Conservation (phyloP, 2,797 vertebrate species). For the Eospalax fontanierii region DNA sequence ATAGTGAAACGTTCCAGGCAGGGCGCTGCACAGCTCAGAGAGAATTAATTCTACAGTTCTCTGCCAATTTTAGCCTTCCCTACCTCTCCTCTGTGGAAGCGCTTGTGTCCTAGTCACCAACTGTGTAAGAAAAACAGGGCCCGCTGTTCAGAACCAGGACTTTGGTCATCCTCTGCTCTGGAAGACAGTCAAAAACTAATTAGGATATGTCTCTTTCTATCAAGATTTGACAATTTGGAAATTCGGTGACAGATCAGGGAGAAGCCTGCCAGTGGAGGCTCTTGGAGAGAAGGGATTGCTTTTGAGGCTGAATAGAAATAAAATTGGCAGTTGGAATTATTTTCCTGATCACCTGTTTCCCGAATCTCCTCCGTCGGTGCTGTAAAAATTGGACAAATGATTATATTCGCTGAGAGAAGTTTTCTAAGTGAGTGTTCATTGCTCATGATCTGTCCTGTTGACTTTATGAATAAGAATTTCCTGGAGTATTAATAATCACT, state of each 20-base stretch:
- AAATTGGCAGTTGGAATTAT: neutral
- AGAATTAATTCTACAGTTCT: constrained; percentile 63
- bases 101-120: constrained; percentile 23
- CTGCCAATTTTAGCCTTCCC: neutral
- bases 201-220: neutral
- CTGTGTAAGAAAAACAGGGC: neutral
- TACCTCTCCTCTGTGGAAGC: neutral
- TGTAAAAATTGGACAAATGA: constrained; percentile 9
- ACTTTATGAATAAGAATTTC: neutral
- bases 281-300: neutral
- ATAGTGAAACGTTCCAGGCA: constrained; percentile 47
- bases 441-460: neutral
- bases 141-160: neutral
- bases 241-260: neutral
- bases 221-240: constrained; percentile 47
- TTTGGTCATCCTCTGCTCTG: constrained; percentile 35
- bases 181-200: constrained; percentile 45
- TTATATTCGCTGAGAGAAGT: neutral
- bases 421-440: neutral
- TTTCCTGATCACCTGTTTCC: neutral
- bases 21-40: constrained; percentile 16
- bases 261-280: neutral
- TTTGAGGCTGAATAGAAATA: neutral
- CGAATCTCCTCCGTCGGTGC: neutral
- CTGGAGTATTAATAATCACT: neutral